Percentiles rank a stretch among this genome's conserved stretches.
These are phyloP conservation scores for Amblyjoppa fuscipennis DNA, from an alignment of 2,888 invertebrate genomes.

Conservation along the genomic window DNA sequence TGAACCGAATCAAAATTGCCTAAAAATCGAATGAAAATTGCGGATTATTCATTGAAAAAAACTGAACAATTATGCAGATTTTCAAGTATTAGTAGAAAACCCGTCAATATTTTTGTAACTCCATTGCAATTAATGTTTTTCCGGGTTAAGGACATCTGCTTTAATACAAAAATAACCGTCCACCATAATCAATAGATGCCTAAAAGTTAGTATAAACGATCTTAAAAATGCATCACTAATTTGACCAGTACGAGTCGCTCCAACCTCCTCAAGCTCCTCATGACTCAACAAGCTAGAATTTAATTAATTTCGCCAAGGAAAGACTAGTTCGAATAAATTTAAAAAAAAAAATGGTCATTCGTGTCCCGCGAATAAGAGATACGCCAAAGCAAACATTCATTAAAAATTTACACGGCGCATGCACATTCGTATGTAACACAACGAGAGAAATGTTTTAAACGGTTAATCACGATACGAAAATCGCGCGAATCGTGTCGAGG, in stretches of 20 bases:
- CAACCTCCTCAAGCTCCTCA: background rate
- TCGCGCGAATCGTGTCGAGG: constrained; percentile 48
- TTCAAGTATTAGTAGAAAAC: constrained; percentile 42
- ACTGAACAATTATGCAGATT: background rate
- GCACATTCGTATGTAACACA: constrained; percentile 27
- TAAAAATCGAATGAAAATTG: too few species aligned
- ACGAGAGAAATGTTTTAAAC: constrained; percentile 44
- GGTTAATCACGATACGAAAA: constrained; percentile 51
- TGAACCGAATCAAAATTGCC: too few species aligned
- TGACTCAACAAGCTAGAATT: background rate
- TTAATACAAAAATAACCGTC: too few species aligned
- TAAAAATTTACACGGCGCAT: constrained; percentile 24
- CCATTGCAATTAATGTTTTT: too few species aligned
- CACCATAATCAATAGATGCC: too few species aligned
- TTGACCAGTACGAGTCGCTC: too few species aligned
- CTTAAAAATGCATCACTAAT: too few species aligned
- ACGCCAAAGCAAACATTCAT: constrained; percentile 28
- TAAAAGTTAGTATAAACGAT: too few species aligned
- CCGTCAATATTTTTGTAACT: constrained; percentile 12
- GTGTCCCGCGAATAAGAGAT: background rate
- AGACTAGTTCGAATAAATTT: background rate
- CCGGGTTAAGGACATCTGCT: too few species aligned
- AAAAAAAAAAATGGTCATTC: background rate
- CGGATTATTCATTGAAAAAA: too few species aligned
- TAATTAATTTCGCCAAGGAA: background rate